These are phyloP conservation scores for Oconnorella tubifera DNA, from an alignment of 2,888 invertebrate species.

Conservation along the genomic window DNA sequence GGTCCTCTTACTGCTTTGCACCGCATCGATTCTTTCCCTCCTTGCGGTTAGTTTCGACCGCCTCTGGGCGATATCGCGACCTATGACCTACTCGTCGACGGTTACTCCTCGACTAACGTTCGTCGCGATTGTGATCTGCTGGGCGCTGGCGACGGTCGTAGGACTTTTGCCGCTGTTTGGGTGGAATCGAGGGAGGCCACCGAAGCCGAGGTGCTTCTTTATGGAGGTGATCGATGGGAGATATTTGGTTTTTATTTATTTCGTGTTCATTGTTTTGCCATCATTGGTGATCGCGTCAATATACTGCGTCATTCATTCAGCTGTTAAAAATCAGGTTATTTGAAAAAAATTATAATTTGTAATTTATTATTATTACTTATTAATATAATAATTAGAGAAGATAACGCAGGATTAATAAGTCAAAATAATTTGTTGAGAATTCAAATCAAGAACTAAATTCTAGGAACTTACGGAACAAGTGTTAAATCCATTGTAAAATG, in stretches of 20 bases:
- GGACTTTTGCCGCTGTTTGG: conserved; percentile 75
- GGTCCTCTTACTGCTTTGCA: conserved; percentile 79
- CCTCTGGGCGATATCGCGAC: not conserved
- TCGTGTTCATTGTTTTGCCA: conserved; percentile 85
- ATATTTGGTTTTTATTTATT: conserved; percentile 86
- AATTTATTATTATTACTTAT: conserved; percentile 5
- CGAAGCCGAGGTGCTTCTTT: conserved; percentile 66
- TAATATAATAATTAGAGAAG: too few relatives aligned
- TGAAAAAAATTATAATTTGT: too few relatives aligned
- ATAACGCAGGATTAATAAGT: too few relatives aligned
- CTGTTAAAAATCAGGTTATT: conserved; percentile 84
- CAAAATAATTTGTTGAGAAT: too few relatives aligned
- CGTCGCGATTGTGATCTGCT: conserved; percentile 69
- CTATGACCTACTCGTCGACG: not conserved
- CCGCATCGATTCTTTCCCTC: conserved; percentile 85
- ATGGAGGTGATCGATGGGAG: conserved; percentile 86
- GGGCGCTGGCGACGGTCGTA: conserved; percentile 76
- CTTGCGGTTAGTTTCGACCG: conserved; percentile 82
- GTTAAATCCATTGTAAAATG: too few relatives aligned
- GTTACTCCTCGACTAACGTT: not conserved
- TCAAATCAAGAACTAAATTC: too few relatives aligned
- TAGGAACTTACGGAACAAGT: too few relatives aligned
- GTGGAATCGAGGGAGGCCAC: conserved; percentile 67
- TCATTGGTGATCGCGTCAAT: conserved; percentile 79
- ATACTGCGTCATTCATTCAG: conserved; percentile 85